Base-by-base conservation (phyloP, 2,797 vertebrate species). In the Brachymystax lenok region DNA sequence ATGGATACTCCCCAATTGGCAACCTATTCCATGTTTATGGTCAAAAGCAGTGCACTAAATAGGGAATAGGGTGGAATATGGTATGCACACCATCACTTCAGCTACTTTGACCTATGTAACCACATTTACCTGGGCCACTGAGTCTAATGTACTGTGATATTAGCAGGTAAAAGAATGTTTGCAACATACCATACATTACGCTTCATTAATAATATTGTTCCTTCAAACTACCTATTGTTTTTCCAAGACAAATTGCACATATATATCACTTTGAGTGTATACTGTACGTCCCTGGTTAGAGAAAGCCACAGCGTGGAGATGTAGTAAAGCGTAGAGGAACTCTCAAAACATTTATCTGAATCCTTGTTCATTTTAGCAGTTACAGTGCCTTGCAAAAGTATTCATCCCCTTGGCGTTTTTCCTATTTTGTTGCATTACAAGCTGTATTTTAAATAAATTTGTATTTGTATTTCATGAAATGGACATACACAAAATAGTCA, bases 31-130 rank as follows among this genome's bases (percentile, higher is more conserved):
- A 56, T 19, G 5, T 13, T 46, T 46, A 46, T 46, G 10, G 40
- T 46, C 40, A 46, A 12, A 46, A 3, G 40, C 40, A 46, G 40
- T 13, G 40, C 40, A 46, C 40, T 13, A 13, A 46, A 46, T 46
- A 46, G 40, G 40, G 10, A 46, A 46, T 46, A 13, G 40, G 40
- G 40, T 13, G 40, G 40, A 12, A 46, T 46, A 13, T 46, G 40
- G 40, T 12, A 12, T 46, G 40, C 3, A 12, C 40, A 6, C 19
- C 19, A 35, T 72, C 35, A 7, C 69, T 69, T 64, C 56, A 64
- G 67, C 63, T 24, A 59, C 52, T 19, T 4, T n/a, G n/a, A 40
- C 76, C 75, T 59, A 77, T 79, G 6, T 54, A 66, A 75, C 69
- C 73, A 40, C 77, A 77, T 79, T 75, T 59, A 67, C 33, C 52